Conservation (phyloP, 2,797 vertebrate genomes). For the Psittacula echo region DNA sequence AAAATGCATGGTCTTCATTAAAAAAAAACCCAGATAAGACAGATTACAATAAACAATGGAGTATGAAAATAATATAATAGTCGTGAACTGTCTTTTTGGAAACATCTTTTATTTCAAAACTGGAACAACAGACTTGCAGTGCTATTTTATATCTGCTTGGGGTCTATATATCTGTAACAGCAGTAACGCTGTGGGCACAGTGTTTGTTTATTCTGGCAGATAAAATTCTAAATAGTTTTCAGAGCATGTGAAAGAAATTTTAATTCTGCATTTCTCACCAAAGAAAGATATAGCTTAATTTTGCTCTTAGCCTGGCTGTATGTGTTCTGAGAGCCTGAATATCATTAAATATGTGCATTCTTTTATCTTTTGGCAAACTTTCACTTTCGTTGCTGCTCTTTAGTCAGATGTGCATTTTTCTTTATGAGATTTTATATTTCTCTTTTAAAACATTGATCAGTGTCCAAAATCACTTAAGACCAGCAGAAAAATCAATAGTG, state of each 20-base stretch:
- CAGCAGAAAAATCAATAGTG: slow-evolving; percentile 70
- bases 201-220: background rate
- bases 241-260: background rate
- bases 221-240: background rate
- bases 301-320: background rate
- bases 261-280: background rate
- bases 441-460: slow-evolving; percentile 73
- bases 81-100: background rate
- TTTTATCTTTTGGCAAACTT: slow-evolving; percentile 56
- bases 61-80: background rate
- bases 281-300: background rate
- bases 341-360: slow-evolving; percentile 12
- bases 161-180: background rate
- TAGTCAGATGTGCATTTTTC: slow-evolving; percentile 62
- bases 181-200: background rate
- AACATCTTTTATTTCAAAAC: background rate
- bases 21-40: background rate
- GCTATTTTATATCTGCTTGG: background rate
- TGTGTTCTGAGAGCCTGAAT: background rate
- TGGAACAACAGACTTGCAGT: background rate
- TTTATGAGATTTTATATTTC: slow-evolving; percentile 73
- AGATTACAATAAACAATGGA: background rate
- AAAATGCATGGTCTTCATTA: background rate
- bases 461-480: slow-evolving; percentile 74
- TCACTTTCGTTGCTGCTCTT: slow-evolving; percentile 41